Conservation (phyloP, 2,888 invertebrate genomes). For the Venustoraphidia nigricollis region DNA sequence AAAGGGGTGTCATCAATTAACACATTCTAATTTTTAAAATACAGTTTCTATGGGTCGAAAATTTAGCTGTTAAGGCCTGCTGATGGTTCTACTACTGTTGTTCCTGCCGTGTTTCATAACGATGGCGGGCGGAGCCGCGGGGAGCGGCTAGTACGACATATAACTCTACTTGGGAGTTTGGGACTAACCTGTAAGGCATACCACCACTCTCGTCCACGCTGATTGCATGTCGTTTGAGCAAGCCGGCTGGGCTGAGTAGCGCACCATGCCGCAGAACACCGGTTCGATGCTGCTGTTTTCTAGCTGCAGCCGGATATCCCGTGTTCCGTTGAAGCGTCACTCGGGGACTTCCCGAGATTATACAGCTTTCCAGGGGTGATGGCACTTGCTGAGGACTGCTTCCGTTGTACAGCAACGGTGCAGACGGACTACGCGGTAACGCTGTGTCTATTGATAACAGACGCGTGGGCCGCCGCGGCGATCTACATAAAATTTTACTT, state of each 20-base stretch:
- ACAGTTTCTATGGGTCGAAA: no score
- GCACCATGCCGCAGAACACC: constrained; percentile 31
- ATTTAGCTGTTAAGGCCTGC: no score
- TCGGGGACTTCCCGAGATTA: constrained; percentile 17
- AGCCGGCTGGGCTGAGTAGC: constrained; percentile 39
- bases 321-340: not conserved
- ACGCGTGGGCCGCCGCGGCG: constrained; percentile 14
- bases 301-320: not conserved
- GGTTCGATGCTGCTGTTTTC: not conserved
- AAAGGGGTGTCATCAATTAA: no score
- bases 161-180: no score
- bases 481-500: constrained; percentile 19
- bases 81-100: no score
- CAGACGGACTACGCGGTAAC: constrained; percentile 38
- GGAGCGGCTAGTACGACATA: no score
- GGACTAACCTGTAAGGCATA: constrained; percentile 21
- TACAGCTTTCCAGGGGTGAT: constrained; percentile 22
- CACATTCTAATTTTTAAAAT: no score
- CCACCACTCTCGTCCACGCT: constrained; percentile 59
- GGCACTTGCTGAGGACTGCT: constrained; percentile 26
- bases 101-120: no score
- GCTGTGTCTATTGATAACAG: constrained; percentile 10
- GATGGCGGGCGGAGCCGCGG: no score
- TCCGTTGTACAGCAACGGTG: constrained; percentile 25
- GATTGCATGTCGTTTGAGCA: constrained; percentile 62